Evolutionary conservation across 2,113 vertebrate species (phyloP).

Genomic region (Archocentrus centrarchus): DNA sequence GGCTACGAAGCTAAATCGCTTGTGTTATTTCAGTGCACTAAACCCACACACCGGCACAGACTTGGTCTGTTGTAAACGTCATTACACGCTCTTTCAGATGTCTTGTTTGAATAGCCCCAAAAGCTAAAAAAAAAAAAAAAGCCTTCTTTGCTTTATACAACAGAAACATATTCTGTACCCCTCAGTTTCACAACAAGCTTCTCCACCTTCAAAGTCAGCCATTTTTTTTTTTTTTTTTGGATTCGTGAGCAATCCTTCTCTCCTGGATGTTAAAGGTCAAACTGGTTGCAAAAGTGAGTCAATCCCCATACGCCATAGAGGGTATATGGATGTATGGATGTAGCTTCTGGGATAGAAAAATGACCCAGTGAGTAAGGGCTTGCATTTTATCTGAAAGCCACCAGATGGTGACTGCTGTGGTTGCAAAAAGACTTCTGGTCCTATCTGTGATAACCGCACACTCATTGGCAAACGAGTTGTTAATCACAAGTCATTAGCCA

Average conservation of each 20-base stretch:
- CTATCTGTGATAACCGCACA: no score
- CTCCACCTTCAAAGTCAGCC: neutral
- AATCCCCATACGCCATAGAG: neutral
- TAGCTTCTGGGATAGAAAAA: neutral
- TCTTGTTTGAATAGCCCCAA: neutral
- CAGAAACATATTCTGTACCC: neutral
- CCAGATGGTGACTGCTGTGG: no score
- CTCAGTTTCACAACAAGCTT: neutral
- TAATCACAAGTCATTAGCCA: neutral
- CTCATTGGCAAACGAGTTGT: no score
- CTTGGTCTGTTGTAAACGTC: neutral
- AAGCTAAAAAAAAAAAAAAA: neutral
- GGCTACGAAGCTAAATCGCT: conserved; percentile 7
- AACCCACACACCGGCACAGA: neutral
- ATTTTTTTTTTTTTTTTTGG: neutral
- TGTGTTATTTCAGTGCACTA: conserved; percentile 22
- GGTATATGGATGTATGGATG: neutral
- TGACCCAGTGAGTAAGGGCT: neutral
- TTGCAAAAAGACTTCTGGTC: no score
- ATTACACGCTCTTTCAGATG: neutral
- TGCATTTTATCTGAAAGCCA: neutral
- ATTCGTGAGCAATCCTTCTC: neutral
- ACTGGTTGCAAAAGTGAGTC: neutral
- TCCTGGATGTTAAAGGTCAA: neutral
- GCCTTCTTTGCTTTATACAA: neutral